Percentiles rank a stretch among this genome's conserved stretches.
phyloP scores from a whole-genome alignment of 1,140 invertebrate species.

The Dermatophagoides farinae region DNA sequence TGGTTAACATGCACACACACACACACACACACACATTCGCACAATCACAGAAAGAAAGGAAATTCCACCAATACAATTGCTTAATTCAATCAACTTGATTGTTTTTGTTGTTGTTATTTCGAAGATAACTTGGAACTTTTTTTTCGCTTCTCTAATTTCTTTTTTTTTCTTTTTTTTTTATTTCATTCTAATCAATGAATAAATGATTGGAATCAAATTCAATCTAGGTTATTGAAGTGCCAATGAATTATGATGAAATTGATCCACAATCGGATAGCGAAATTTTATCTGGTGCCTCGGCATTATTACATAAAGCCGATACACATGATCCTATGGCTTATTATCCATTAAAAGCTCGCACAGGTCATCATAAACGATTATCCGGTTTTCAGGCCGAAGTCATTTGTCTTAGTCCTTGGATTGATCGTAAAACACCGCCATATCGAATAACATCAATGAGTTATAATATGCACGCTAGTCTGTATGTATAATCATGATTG shows the following conservation, averaged over 20 bases:
- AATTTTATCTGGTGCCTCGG: background rate
- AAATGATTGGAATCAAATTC: background rate
- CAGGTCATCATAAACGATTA: slow-evolving; percentile 52
- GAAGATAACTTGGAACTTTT: no score
- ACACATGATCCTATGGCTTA: background rate
- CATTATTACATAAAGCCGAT: background rate
- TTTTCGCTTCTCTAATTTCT: background rate
- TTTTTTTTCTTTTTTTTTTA: background rate
- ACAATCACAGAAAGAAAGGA: background rate
- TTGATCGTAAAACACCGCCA: slow-evolving; percentile 46
- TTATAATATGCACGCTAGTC: slow-evolving; percentile 82
- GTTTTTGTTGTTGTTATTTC: background rate
- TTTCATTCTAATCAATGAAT: no score
- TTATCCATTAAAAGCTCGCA: slow-evolving; percentile 37
- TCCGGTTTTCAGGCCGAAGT: slow-evolving; percentile 85
- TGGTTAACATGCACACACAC: background rate
- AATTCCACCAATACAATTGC: no score
- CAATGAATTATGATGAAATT: slow-evolving; percentile 55
- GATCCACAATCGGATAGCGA: slow-evolving; percentile 29
- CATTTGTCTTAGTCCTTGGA: slow-evolving; percentile 67
- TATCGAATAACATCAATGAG: slow-evolving; percentile 66
- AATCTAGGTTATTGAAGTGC: slow-evolving; percentile 59
- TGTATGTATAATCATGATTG: slow-evolving; percentile 57
- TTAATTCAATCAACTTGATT: background rate
- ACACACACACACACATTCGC: background rate